These are phyloP conservation scores for Oophaga sylvatica DNA, from an alignment of 2,797 vertebrate genomes.

Conservation along the genomic window DNA sequence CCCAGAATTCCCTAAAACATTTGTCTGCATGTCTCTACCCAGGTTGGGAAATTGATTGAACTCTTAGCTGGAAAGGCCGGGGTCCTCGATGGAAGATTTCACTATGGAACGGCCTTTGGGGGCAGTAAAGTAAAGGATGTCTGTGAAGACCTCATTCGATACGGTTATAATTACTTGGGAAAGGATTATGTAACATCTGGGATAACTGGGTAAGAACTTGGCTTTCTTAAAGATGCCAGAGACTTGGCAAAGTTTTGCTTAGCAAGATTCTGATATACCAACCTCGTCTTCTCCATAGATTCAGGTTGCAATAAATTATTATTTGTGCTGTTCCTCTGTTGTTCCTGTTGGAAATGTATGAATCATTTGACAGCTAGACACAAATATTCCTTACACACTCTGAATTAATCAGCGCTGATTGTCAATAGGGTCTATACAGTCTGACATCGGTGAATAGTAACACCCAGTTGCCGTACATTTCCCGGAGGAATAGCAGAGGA, in stretches of 20 bases:
- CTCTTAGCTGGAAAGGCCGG: conserved; percentile 95
- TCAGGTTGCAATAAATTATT: too few species aligned
- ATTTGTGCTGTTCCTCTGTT: too few species aligned
- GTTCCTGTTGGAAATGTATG: too few species aligned
- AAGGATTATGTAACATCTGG: conserved; percentile 98
- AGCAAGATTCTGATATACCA: too few species aligned
- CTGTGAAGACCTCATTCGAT: conserved; percentile 94
- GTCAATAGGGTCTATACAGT: too few species aligned
- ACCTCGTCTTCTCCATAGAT: too few species aligned
- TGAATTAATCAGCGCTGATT: too few species aligned
- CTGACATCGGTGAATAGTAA: too few species aligned
- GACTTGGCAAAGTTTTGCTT: background rate
- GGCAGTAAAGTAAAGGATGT: conserved; percentile 99
- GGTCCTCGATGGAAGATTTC: conserved; percentile 91
- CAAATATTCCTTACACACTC: too few species aligned
- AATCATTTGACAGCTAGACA: too few species aligned
- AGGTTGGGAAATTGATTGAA: conserved; percentile 98
- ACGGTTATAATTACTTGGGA: conserved; percentile 97
- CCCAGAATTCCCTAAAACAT: background rate
- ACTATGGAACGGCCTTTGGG: conserved; percentile 96
- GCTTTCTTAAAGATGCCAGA: background rate
- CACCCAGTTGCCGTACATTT: too few species aligned
- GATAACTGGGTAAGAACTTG: conserved; percentile 89
- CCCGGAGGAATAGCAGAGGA: too few species aligned
- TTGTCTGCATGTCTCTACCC: background rate